These are phyloP conservation scores for Cygnus buccinator DNA, from an alignment of 2,113 vertebrate species.

Conservation along the genomic window DNA sequence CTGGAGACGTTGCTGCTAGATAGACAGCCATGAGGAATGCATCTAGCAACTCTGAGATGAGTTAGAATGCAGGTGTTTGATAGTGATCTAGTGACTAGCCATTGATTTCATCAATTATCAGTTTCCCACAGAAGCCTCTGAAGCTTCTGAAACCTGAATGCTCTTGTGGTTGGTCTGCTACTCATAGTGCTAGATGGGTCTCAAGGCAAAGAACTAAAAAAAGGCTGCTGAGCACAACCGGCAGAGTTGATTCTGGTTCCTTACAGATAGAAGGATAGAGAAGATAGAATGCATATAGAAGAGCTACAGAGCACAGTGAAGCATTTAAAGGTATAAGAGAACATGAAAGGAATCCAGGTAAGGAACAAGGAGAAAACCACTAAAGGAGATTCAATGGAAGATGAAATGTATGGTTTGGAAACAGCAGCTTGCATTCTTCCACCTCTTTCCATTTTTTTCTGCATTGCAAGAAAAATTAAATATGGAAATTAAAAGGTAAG, in stretches of 20 bases:
- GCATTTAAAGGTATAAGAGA: not conserved
- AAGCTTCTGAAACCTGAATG: not conserved
- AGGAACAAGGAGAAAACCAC: not conserved
- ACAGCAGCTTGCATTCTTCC: not conserved
- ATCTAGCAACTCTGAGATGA: not conserved
- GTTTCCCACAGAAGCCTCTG: not conserved
- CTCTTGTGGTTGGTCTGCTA: not conserved
- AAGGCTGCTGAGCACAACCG: not conserved
- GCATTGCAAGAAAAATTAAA: not conserved
- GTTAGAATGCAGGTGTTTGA: not conserved
- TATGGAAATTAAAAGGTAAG: not conserved
- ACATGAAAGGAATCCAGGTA: not conserved
- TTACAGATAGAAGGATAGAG: not conserved
- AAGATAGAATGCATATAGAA: not conserved
- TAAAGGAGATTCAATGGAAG: not conserved
- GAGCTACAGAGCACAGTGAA: accelerated
- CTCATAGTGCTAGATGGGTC: not conserved
- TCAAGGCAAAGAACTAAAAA: not conserved
- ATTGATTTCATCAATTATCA: not conserved
- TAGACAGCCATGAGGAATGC: not conserved
- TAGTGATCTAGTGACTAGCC: not conserved
- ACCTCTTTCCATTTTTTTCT: not conserved
- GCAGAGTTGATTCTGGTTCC: not conserved
- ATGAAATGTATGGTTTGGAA: not conserved
- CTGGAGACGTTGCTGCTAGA: not conserved